Base-by-base conservation (phyloP, 1,140 invertebrate species). In the Bombus ignitus region DNA sequence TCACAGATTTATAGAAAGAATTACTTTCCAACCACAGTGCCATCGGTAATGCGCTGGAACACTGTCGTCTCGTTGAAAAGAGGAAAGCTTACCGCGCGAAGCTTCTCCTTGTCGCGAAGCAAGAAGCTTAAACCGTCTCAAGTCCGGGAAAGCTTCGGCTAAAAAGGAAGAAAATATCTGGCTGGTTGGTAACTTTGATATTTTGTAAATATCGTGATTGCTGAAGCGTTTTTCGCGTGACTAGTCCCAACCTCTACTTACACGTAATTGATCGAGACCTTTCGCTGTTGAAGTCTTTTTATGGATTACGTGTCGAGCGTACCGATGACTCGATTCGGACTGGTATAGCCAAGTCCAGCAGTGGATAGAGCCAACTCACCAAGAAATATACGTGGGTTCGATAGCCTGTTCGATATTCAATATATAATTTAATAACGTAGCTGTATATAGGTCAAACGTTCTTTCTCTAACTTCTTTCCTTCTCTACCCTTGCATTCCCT, bases 341-440 rank as follows among this genome's bases (percentile, higher is more conserved):
- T 1, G 47, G 5, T 53, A 53, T 5, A n/a, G n/a, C n/a, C n/a
- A n/a, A n/a, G n/a, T n/a, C 47, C 1, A 53, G 47, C 12, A 10
- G 32, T 37, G 35, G 65, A 39, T 44, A n/a, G 59, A 71, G 15
- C 25, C 6, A 32, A 44, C n/a, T 81, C 15, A 2, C 44, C 28
- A 72, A 81, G 79, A 59, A 81, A 72, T 81, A 72, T 32, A 28
- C 79, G 35, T 28, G 8, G 3, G 35, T 35, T 57, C 44, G 44
- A 81, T 81, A n/a, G 37, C 44, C 3, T 25, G 47, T 37, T 81
- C 79, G 68, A 81, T 53, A 59, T 53, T 81, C 42, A 70, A 62
- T 72, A 53, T 81, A 59, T 72, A 81, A 72, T 81, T 81, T 73
- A 81, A 81, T 81, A 81, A 81, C 47, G 47, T 42, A 42, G 0